These are phyloP conservation scores for Frieseomelitta varia DNA, from an alignment of 1,140 invertebrate genomes.

Conservation along the genomic window DNA sequence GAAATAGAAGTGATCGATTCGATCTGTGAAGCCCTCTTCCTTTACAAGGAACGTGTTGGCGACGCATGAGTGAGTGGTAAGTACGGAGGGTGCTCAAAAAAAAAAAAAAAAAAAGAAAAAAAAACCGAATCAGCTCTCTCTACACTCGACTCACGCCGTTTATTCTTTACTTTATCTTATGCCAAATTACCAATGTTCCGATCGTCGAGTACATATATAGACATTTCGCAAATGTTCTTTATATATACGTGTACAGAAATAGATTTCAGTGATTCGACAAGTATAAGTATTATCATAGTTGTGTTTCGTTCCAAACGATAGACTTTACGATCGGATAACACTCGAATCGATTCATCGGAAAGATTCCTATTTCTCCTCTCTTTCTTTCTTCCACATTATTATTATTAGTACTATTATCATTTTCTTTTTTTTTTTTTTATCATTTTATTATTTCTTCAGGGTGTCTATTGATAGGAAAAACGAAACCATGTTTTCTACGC, in stretches of 20 bases:
- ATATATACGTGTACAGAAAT: not conserved
- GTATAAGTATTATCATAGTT: not conserved
- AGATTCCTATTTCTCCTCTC: constrained; percentile 11
- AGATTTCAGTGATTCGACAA: not conserved
- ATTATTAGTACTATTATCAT: not conserved
- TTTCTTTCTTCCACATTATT: constrained; percentile 33
- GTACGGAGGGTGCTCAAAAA: constrained; percentile 76
- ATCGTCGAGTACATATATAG: constrained; percentile 29
- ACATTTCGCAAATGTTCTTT: not conserved
- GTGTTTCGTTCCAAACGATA: not conserved
- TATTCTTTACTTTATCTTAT: constrained; percentile 57
- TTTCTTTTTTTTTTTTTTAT: constrained; percentile 42
- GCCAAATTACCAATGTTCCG: constrained; percentile 22
- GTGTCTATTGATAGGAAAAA: constrained; percentile 64
- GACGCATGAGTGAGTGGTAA: constrained; percentile 81
- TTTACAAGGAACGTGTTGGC: constrained; percentile 79
- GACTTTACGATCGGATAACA: constrained; percentile 45
- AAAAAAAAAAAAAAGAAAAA: too few relatives aligned
- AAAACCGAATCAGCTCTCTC: constrained; percentile 70
- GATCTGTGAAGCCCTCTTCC: constrained; percentile 67
- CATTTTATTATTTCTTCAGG: constrained; percentile 55
- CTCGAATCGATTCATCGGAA: constrained; percentile 11
- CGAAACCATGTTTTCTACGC: not conserved
- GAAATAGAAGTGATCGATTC: constrained; percentile 62
- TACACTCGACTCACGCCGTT: constrained; percentile 74